These are phyloP conservation scores for Strongylocentrotus purpuratus DNA, from an alignment of 35 echinoderm and acorn worm genomes.

Conservation along the genomic window DNA sequence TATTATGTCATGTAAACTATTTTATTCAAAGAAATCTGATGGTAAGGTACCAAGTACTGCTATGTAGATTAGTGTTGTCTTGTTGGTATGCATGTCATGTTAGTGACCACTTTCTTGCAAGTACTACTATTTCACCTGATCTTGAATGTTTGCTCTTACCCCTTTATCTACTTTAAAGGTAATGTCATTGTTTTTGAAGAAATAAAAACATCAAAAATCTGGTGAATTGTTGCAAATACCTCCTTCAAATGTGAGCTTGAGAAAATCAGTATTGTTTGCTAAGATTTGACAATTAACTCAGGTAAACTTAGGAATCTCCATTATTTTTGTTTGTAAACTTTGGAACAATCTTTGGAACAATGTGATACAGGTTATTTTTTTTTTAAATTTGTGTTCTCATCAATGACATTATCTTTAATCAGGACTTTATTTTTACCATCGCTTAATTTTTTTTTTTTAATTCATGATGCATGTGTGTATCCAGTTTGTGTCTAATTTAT, in stretches of 20 bases:
- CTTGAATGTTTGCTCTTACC: background rate
- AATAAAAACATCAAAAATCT: background rate
- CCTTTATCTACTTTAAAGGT: background rate
- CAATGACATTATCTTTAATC: no score
- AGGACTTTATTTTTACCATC: no score
- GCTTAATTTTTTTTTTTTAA: background rate
- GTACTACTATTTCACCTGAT: background rate
- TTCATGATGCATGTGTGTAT: background rate
- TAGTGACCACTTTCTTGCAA: background rate
- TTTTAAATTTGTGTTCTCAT: no score
- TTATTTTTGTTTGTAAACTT: background rate
- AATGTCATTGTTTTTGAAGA: background rate
- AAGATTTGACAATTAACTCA: background rate
- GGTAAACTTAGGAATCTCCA: background rate
- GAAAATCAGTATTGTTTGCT: background rate
- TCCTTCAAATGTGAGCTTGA: background rate
- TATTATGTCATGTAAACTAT: background rate
- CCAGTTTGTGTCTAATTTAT: background rate
- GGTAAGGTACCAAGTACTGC: background rate
- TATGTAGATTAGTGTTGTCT: background rate
- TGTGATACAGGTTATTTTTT: no score
- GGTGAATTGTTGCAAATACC: background rate
- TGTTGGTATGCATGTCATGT: constrained; percentile 1
- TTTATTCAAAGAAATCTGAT: background rate
- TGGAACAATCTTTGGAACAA: no score